Percentiles rank a stretch among this genome's conserved stretches.
Conservation (phyloP, 2,113 vertebrate genomes). For the Albula goreensis region DNA sequence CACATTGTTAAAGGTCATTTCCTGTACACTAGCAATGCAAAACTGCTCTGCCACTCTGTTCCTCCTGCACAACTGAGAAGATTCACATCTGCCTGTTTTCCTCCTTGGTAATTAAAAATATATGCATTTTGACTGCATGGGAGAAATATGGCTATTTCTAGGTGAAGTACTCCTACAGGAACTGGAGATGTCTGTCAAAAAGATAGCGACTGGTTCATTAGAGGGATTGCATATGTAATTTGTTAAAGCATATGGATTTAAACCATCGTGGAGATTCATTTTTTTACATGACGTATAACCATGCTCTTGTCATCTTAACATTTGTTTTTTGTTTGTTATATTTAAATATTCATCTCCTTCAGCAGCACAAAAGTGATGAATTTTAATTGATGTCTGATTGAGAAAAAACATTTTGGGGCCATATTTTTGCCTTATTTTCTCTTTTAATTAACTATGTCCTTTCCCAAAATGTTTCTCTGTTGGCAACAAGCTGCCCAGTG, state of each 20-base stretch:
- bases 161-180: not conserved
- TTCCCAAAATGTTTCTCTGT: too few relatives aligned
- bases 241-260: too few relatives aligned
- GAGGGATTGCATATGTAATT: not conserved
- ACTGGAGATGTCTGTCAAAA: not conserved
- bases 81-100: not conserved
- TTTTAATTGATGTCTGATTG: too few relatives aligned
- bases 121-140: not conserved
- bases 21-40: not conserved
- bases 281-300: not conserved
- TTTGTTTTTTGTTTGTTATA: too few relatives aligned
- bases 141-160: not conserved
- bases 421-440: too few relatives aligned
- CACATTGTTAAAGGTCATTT: not conserved
- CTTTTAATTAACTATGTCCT: too few relatives aligned
- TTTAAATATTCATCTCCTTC: too few relatives aligned
- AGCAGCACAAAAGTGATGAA: too few relatives aligned
- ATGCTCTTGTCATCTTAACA: too few relatives aligned
- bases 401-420: too few relatives aligned
- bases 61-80: not conserved
- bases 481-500: too few relatives aligned
- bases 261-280: not conserved
- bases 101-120: not conserved
- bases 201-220: not conserved
- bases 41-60: not conserved